Base-by-base conservation (phyloP, 2,797 vertebrate genomes). In the Propithecus perrieri region DNA sequence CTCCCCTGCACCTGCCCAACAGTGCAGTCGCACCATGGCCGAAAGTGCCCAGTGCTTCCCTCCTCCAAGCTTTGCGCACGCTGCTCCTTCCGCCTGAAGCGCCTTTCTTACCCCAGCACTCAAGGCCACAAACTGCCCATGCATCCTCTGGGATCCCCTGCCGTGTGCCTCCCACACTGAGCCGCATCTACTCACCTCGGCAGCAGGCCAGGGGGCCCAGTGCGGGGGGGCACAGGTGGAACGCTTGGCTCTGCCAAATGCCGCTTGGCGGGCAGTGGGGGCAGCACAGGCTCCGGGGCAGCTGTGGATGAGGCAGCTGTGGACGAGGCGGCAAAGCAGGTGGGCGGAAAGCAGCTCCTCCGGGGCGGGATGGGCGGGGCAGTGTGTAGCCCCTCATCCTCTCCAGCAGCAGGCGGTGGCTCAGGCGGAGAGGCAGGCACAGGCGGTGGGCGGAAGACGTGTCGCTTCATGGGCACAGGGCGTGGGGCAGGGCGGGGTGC, bases 281-380 rank as follows among this genome's bases (percentile, higher is more conserved):
- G 99, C 72, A 98, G 96, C 2, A 75, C 79, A 7, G 89, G 72
- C 65, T 96, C 97, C 0, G 30, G 0, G 50, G 0, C 95, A 7
- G 98, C 99, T 89, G 55, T 81, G 59, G 95, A 78, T 0, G 89
- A 86, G 24, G 35, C 69, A 43, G 38, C 69, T 26, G 78, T 30
- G 26, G 41, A 48, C 0, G 0, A 46, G 43, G 0, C 88, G 2
- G 98, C 98, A 74, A 99, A 99, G 65, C 98, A 99, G 59, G 99
- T 75, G 0, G 99, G 99, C 0, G 99, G 99, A 0, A 98, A 98
- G 94, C 99, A 98, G 30, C 98, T 99, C 95, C 98, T 98, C 48
- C 99, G 98, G 4, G 99, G 99, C 0, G 99, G 99, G 17, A 99
- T 99, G 4, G 99, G 99, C 0, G 99, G 99, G 1, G 85, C 89